phyloP scores from a whole-genome alignment of 2,797 vertebrate genomes.

The Myripristis jacobus region DNA sequence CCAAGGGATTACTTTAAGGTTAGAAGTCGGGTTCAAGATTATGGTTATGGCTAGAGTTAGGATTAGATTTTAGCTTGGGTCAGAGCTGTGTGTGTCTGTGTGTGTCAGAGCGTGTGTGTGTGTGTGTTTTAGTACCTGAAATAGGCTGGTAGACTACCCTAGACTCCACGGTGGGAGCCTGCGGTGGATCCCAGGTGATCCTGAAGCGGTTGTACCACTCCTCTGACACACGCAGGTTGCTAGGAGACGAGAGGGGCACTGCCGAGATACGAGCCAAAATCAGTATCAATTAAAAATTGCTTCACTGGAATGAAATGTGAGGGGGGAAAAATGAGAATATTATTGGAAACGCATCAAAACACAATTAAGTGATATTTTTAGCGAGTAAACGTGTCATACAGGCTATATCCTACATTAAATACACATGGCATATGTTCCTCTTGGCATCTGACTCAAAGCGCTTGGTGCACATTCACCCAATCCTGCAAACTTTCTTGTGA shows the following conservation, averaged over 20 bases:
- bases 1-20: not conserved
- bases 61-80: no score
- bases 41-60: slow-evolving; percentile 3
- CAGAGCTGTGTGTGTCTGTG: not conserved
- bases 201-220: slow-evolving; percentile 96
- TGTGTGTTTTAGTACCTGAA: slow-evolving; percentile 78
- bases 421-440: no score
- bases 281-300: not conserved
- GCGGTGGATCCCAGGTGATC: slow-evolving; percentile 92
- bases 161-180: slow-evolving; percentile 88
- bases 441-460: no score
- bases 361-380: no score
- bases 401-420: no score
- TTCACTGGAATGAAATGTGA: no score
- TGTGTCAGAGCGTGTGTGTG: slow-evolving; percentile 10
- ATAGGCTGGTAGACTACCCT: slow-evolving; percentile 92
- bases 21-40: not conserved
- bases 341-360: no score
- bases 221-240: slow-evolving; percentile 91
- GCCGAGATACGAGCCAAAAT: slow-evolving; percentile 21
- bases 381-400: no score
- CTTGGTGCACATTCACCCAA: no score
- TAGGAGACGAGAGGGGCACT: slow-evolving; percentile 91
- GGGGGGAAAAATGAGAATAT: no score
- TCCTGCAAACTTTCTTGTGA: no score